Conservation (phyloP, 2,888 invertebrate genomes). For the Calameuta filiformis region DNA sequence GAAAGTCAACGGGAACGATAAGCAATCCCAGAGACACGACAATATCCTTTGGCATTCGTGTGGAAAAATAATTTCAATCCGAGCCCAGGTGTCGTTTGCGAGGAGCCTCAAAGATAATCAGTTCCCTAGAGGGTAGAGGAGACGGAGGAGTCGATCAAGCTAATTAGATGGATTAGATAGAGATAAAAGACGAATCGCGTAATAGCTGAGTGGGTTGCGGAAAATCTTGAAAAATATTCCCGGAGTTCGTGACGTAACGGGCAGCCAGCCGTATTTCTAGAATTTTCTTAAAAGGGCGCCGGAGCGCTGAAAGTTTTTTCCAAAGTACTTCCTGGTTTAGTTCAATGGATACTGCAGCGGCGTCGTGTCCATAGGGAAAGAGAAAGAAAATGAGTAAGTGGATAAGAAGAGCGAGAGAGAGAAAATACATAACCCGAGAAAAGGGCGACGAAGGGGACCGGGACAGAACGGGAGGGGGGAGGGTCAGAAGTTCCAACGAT, state of each 20-base stretch:
- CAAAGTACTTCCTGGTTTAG: not conserved
- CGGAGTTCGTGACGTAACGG: not conserved
- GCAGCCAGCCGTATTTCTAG: not conserved
- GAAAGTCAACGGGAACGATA: not conserved
- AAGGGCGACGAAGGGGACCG: not conserved
- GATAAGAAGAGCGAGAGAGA: not conserved
- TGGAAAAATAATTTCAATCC: not conserved
- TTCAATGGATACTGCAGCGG: not conserved
- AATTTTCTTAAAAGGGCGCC: not conserved
- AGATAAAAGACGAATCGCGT: not conserved
- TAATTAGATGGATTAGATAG: not conserved
- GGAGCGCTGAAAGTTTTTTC: not conserved
- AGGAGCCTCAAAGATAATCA: not conserved
- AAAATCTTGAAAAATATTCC: not conserved
- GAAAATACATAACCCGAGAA: not conserved
- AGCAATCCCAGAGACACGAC: not conserved
- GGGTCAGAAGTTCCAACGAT: not conserved
- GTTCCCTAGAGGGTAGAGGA: not conserved
- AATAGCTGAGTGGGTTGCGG: not conserved
- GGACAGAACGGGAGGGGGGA: not conserved
- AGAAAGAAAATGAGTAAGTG: not conserved
- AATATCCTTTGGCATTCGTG: not conserved
- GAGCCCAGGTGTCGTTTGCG: not conserved
- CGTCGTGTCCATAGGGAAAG: not conserved
- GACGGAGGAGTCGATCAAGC: not conserved